These are phyloP conservation scores for Drosophila bipectinata DNA, from an alignment of 1,140 invertebrate species.

Conservation along the genomic window DNA sequence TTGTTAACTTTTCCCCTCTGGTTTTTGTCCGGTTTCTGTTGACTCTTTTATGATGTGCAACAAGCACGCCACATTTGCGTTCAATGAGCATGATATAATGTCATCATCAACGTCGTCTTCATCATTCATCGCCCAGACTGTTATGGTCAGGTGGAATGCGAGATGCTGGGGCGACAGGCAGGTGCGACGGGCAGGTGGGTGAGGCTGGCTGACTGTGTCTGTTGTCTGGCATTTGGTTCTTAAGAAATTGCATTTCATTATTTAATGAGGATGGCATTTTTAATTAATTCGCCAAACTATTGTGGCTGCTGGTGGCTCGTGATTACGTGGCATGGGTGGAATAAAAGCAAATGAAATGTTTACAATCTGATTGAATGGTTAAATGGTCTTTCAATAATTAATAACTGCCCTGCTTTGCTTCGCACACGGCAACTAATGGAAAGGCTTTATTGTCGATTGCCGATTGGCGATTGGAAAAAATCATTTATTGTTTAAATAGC, in stretches of 20 bases:
- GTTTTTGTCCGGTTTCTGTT: conserved; percentile 30
- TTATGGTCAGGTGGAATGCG: conserved; percentile 43
- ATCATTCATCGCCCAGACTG: conserved; percentile 43
- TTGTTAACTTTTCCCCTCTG: conserved; percentile 3
- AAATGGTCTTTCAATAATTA: conserved; percentile 10
- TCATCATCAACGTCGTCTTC: conserved; percentile 69
- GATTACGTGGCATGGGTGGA: neutral
- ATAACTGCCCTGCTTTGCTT: neutral
- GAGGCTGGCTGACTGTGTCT: conserved; percentile 12
- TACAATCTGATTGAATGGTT: conserved; percentile 11
- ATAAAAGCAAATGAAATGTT: neutral
- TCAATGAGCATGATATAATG: conserved; percentile 81
- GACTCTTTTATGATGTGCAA: conserved; percentile 65
- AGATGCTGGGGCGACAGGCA: conserved; percentile 7
- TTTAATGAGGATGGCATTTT: conserved; percentile 68
- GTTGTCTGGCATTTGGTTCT: conserved; percentile 58
- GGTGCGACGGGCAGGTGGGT: neutral
- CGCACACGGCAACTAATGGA: neutral
- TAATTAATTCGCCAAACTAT: conserved; percentile 59
- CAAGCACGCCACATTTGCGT: conserved; percentile 79
- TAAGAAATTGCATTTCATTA: conserved; percentile 52
- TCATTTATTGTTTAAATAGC: conserved; percentile 20
- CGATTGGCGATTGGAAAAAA: neutral
- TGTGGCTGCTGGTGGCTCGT: neutral
- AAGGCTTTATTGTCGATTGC: neutral